Evolutionary conservation across 1,140 invertebrate species (phyloP), one percentile per base, ranked within the genome.

Genomic region (Microplitis demolitor): DNA sequence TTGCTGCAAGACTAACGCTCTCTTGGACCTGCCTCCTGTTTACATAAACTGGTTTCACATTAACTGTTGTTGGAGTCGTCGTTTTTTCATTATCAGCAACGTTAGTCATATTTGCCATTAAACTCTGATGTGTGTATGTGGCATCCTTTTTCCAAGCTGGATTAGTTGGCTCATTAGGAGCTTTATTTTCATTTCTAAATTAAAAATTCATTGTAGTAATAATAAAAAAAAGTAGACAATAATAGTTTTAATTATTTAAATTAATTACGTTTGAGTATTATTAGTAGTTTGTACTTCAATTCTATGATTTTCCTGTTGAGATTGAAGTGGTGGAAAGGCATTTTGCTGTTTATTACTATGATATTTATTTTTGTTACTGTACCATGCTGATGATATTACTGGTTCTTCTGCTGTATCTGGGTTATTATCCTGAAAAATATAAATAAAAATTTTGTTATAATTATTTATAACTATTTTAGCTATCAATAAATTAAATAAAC

Each of bases 301-400:
- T 71, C 83, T 85, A 39, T 78, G 78, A 68, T 73, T 77, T 67
- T 87, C 84, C 39, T 77, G 77, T 34, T 84, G 83, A 4, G 78
- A 63, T 69, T 84, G 84, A 8, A 86, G 69, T 5, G 84, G 81
- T 39, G 85, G 85, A 67, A 85, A 86, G 45, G 53, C 53, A 13
- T 85, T 85, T 75, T 83, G 82, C 8, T 77, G 71, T 78, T 86
- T 86, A 14, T 66, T 45, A 24, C 24, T 79, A 13, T 75, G 79
- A 16, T 72, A 62, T 75, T 87, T 87, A 53, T 83, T 86, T 70
- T 87, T 87, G 75, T 84, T 87, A 67, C 81, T 87, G 51, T 87
- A 87, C 86, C 86, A 87, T 63, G 86, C 86, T 4, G 85, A 87
- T 2, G 86, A 83, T 37, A 87, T 86, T 33, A 87, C 85, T 72